phyloP scores from a whole-genome alignment of 1,140 invertebrate genomes.

The Drosophila elegans region DNA sequence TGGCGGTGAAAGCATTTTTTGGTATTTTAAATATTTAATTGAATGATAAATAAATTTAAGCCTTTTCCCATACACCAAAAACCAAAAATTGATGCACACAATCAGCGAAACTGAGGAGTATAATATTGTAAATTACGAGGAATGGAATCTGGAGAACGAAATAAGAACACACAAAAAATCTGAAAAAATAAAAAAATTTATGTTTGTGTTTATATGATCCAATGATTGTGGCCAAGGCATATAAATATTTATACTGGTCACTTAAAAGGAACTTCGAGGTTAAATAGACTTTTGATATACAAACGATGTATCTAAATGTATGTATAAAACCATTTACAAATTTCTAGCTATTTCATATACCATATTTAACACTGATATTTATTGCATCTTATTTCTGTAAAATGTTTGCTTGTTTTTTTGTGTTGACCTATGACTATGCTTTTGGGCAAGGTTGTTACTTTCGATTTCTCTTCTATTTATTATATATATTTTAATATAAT shows the following conservation, averaged over 20 bases:
- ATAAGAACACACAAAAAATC: slow-evolving; percentile 11
- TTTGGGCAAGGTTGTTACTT: too few species aligned
- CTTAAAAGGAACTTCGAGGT: not conserved
- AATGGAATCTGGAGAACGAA: slow-evolving; percentile 25
- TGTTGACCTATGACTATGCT: too few species aligned
- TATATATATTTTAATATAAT: too few species aligned
- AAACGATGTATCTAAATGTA: too few species aligned
- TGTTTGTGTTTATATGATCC: slow-evolving; percentile 40
- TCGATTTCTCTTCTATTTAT: too few species aligned
- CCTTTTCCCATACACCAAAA: slow-evolving; percentile 29
- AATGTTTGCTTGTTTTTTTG: too few species aligned
- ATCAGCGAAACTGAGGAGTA: slow-evolving; percentile 3
- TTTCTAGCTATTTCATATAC: too few species aligned
- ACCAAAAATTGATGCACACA: slow-evolving; percentile 15
- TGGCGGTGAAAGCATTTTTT: slow-evolving; percentile 81
- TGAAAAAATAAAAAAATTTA: slow-evolving; percentile 11
- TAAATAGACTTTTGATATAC: not conserved
- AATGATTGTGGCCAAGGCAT: slow-evolving; percentile 64
- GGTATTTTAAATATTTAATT: slow-evolving; percentile 83
- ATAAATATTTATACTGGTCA: slow-evolving; percentile 66
- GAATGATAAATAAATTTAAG: slow-evolving; percentile 81
- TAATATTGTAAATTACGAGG: slow-evolving; percentile 62
- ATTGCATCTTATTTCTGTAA: too few species aligned
- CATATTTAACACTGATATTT: too few species aligned
- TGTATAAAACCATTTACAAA: not conserved